These are phyloP conservation scores for Cacoxenus indagator DNA, from an alignment of 2,888 invertebrate genomes.

Conservation along the genomic window DNA sequence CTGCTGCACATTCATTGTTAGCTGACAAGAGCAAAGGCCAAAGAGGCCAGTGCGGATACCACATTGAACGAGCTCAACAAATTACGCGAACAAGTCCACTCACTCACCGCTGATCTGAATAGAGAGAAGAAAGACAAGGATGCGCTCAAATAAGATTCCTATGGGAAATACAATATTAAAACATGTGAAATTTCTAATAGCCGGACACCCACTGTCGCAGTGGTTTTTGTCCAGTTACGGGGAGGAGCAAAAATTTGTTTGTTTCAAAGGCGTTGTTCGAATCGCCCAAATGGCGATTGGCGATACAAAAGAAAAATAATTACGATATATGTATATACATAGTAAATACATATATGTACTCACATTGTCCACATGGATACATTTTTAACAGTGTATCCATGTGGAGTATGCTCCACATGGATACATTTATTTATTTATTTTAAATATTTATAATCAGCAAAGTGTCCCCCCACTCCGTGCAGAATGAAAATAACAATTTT, in stretches of 20 bases:
- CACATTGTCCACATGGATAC: too few relatives aligned
- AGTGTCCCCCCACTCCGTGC: not conserved
- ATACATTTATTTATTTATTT: not conserved
- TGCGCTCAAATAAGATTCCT: conserved; percentile 78
- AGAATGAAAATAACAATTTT: not conserved
- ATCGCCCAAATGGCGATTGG: too few relatives aligned
- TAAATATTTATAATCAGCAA: conserved; percentile 2
- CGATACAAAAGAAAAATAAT: too few relatives aligned
- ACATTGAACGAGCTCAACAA: conserved; percentile 66
- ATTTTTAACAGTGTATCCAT: not conserved
- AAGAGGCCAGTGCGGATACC: conserved; percentile 67
- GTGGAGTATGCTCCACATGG: not conserved
- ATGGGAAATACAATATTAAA: not conserved
- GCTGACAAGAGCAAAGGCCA: conserved; percentile 73
- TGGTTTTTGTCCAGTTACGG: too few relatives aligned
- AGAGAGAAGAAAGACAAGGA: conserved; percentile 84
- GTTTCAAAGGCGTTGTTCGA: too few relatives aligned
- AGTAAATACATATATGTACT: too few relatives aligned
- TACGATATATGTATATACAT: too few relatives aligned
- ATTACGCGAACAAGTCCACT: conserved; percentile 72
- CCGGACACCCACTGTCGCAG: too few relatives aligned
- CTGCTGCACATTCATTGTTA: conserved; percentile 84
- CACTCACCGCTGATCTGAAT: conserved; percentile 76
- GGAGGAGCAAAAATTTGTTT: too few relatives aligned
- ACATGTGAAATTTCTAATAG: too few relatives aligned